Percentiles rank a stretch among this genome's conserved stretches.
Evolutionary conservation across 2,888 invertebrate genomes (phyloP).

Genomic region (Piscicola geometra): DNA sequence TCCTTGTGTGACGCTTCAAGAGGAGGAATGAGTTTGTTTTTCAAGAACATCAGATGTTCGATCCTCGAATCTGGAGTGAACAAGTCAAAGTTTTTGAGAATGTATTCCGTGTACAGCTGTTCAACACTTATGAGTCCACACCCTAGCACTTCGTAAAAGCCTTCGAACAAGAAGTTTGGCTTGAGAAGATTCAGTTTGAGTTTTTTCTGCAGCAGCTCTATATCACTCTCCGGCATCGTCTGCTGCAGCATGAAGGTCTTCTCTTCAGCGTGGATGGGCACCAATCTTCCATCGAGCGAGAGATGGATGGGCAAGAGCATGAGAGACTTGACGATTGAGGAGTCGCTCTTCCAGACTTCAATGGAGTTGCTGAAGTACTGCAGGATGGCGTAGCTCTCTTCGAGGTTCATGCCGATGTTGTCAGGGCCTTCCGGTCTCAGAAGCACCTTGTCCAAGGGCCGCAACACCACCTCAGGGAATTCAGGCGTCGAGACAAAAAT

Average conservation of each 20-base stretch:
- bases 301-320: constrained; percentile 42
- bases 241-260: constrained; percentile 41
- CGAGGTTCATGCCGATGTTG: constrained; percentile 33
- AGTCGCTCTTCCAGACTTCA: constrained; percentile 38
- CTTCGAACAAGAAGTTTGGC: constrained; percentile 35
- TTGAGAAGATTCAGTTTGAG: constrained; percentile 42
- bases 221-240: constrained; percentile 43
- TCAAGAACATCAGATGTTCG: constrained; percentile 42
- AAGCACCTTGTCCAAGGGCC: constrained; percentile 37
- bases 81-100: constrained; percentile 43
- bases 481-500: constrained; percentile 42
- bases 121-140: constrained; percentile 39
- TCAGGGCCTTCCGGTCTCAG: constrained; percentile 19
- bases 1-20: constrained; percentile 40
- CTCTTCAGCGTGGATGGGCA: constrained; percentile 37
- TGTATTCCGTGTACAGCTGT: constrained; percentile 42
- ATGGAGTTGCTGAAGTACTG: constrained; percentile 44
- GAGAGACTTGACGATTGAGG: constrained; percentile 34
- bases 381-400: constrained; percentile 43
- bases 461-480: constrained; percentile 39
- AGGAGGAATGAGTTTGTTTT: constrained; percentile 41
- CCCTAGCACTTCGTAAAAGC: constrained; percentile 41
- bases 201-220: constrained; percentile 42
- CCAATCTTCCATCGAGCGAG: constrained; percentile 41
- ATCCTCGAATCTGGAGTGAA: constrained; percentile 39